Evolutionary conservation across 2,888 invertebrate genomes (phyloP), one percentile per base, ranked within the genome.

Genomic region (Molanna angustata): DNA sequence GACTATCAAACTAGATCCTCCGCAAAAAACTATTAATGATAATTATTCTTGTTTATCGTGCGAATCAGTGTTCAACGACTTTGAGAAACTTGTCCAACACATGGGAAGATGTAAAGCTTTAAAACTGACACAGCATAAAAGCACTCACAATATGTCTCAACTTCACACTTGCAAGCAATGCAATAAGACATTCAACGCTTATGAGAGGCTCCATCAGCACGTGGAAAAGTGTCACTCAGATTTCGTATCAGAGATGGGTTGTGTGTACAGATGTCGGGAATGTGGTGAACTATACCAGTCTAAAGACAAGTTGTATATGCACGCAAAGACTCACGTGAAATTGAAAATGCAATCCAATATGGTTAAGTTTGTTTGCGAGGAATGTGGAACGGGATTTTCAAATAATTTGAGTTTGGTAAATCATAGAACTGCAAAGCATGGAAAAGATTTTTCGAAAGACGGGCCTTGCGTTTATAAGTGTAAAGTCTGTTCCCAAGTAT

Each of bases 401-500:
- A 54, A 20, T 44, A 33, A 51, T 42, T 33, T 33, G 7, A 47
- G 32, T 27, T 22, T 58, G 13, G 27, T 35, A 33, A 47, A 50
- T 33, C 58, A 58, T 27, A 50, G 47, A 40, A 53, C 49, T 18
- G 17, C 20, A 11, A 44, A 37, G 46, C 52, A 55, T 27, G 17
- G 20, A 37, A n/a, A 40, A 3, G n/a, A 39, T 16, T 20, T 42
- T 14, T n/a, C 20, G 7, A 32, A 33, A 6, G 33, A 35, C 7
- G 49, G 27, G 14, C 17, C 46, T 17, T 54, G 35, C 14, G 40
- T 57, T 1, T 59, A 46, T 21, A 69, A 79, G 31, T 85, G 85
- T 60, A 80, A 79, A 64, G 70, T 81, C 22, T 85, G 85, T 64
- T 71, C 71, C n/a, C 72, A 72, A 35, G 73, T 74, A n/a, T 79